A percentile compares a stretch with the other conserved stretches of the same genome.
Conservation (phyloP, 2,888 invertebrate genomes). For the Sarcophaga caerulescens region DNA sequence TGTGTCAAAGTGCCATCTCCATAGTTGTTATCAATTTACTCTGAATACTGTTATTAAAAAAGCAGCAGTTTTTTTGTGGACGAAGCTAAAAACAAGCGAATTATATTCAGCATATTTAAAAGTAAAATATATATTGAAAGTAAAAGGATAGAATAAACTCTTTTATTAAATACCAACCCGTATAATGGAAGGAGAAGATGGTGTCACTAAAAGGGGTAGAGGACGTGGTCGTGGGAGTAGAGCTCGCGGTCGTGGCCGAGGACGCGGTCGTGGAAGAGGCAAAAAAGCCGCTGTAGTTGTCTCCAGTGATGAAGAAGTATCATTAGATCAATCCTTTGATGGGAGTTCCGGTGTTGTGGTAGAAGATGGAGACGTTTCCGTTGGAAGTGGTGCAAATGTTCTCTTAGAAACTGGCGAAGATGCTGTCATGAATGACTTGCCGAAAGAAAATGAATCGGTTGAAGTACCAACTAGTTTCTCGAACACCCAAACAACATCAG, state of each 20-base stretch:
- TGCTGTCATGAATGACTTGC: constrained; percentile 72
- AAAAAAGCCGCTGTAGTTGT: constrained; percentile 87
- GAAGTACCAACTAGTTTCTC: constrained; percentile 58
- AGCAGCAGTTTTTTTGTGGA: constrained; percentile 8
- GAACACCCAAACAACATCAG: constrained; percentile 40
- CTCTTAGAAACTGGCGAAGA: constrained; percentile 72
- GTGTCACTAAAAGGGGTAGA: constrained; percentile 74
- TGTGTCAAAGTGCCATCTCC: no score
- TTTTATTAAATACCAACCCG: no score
- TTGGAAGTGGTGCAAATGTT: constrained; percentile 55
- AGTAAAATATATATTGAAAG: neutral
- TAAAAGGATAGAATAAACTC: neutral
- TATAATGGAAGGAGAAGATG: constrained; percentile 72
- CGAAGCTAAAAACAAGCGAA: constrained; percentile 32
- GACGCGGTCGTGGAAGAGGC: constrained; percentile 90
- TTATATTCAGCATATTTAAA: constrained; percentile 24
- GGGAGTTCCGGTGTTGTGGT: constrained; percentile 53
- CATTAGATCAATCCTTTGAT: constrained; percentile 79
- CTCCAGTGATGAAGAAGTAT: constrained; percentile 84
- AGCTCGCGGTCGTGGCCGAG: constrained; percentile 87
- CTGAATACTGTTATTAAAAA: neutral
- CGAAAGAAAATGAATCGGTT: constrained; percentile 74
- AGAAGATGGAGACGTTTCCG: constrained; percentile 81
- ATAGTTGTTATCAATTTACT: no score
- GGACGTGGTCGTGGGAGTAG: constrained; percentile 82